A percentile compares a stretch with the other conserved stretches of the same genome.
These are phyloP conservation scores for Pinctada fucata DNA, from an alignment of 2,888 invertebrate species.

Conservation along the genomic window DNA sequence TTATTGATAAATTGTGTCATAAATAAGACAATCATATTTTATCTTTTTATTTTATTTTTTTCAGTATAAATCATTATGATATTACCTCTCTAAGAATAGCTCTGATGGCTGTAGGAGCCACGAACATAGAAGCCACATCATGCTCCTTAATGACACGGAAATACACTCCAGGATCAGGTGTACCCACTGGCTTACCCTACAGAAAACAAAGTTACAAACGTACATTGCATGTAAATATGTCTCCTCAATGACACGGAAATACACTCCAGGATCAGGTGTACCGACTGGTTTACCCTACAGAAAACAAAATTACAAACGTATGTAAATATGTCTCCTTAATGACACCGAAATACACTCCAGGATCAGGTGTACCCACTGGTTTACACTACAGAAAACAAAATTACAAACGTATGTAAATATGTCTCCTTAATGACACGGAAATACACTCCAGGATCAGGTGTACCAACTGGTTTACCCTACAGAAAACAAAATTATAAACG, in stretches of 20 bases:
- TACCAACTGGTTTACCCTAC: constrained; percentile 96
- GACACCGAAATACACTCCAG: constrained; percentile 92
- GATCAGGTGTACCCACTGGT: constrained; percentile 95
- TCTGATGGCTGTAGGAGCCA: constrained; percentile 93
- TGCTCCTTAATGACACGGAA: constrained; percentile 93
- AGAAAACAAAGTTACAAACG: neutral
- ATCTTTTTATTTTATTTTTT: too few species aligned
- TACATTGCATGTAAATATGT: too few species aligned
- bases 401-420: too few species aligned
- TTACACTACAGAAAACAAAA: too few species aligned
- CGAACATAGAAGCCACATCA: constrained; percentile 89
- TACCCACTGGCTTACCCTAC: constrained; percentile 96
- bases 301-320: too few species aligned
- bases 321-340: constrained; percentile 82
- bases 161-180: constrained; percentile 94
- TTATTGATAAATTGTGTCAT: neutral
- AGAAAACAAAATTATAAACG: neutral
- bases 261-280: constrained; percentile 94
- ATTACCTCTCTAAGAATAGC: constrained; percentile 86
- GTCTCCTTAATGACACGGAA: constrained; percentile 91
- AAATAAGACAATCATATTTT: too few species aligned
- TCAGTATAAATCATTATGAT: too few species aligned
- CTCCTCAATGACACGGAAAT: constrained; percentile 91
- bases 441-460: constrained; percentile 94
- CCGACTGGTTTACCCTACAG: constrained; percentile 94